Conservation (phyloP, 2,113 vertebrate genomes). For the Oriolus oriolus region DNA sequence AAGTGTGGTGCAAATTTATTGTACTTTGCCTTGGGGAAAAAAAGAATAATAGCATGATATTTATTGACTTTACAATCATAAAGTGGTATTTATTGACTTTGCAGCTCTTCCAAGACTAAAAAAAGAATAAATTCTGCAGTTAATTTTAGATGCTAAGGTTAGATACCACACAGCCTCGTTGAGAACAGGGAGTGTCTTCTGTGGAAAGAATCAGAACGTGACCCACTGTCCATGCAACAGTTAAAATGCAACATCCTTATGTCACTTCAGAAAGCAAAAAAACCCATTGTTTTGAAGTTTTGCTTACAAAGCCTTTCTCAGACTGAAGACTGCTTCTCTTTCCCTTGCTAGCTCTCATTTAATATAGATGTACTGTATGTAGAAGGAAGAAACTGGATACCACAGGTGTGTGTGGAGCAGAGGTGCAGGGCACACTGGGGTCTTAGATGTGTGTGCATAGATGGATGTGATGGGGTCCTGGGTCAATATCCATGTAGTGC, state of each 20-base stretch:
- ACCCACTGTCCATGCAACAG: background rate
- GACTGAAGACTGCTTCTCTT: background rate
- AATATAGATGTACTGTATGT: background rate
- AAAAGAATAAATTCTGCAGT: background rate
- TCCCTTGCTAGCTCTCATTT: background rate
- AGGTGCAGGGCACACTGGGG: background rate
- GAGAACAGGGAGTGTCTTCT: background rate
- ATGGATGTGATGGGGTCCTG: background rate
- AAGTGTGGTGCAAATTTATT: background rate
- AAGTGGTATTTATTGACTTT: background rate
- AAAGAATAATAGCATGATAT: background rate
- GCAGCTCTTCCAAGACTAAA: background rate
- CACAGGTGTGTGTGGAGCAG: background rate
- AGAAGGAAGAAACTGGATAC: background rate
- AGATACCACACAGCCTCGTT: background rate
- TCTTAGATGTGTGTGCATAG: background rate
- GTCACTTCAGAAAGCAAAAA: background rate
- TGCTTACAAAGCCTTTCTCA: background rate
- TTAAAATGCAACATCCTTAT: background rate
- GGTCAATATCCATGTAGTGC: background rate
- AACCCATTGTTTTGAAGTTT: background rate
- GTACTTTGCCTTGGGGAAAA: background rate
- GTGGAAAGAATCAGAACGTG: background rate
- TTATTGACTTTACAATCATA: background rate
- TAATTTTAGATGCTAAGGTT: background rate